These are phyloP conservation scores for Trichoplusia ni DNA, from an alignment of 1,140 invertebrate species.

Conservation along the genomic window DNA sequence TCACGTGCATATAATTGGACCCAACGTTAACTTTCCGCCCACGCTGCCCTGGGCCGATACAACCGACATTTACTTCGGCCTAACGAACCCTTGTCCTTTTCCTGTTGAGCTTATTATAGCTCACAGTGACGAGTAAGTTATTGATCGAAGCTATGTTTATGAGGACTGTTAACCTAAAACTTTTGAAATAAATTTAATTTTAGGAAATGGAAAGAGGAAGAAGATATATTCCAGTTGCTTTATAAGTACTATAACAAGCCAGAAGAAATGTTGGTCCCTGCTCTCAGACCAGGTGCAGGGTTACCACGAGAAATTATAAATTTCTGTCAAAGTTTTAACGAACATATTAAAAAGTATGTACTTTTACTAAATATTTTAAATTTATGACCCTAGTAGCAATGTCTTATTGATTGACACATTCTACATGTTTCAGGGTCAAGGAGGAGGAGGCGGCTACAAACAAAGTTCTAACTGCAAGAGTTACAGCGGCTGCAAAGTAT, in stretches of 20 bases:
- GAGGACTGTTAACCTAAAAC: too few species aligned
- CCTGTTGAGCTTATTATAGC: conserved; percentile 73
- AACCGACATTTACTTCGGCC: conserved; percentile 65
- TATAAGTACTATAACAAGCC: conserved; percentile 72
- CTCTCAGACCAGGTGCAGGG: conserved; percentile 57
- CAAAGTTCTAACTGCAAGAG: not conserved
- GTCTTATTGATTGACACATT: too few species aligned
- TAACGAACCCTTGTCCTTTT: conserved; percentile 74
- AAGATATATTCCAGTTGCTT: conserved; percentile 65
- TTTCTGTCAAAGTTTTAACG: conserved; percentile 58
- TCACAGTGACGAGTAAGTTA: conserved; percentile 70
- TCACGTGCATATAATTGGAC: conserved; percentile 67
- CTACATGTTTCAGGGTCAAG: conserved; percentile 46
- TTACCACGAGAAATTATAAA: conserved; percentile 55
- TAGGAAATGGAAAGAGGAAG: conserved; percentile 73
- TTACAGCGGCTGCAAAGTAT: conserved; percentile 44
- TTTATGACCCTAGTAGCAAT: too few species aligned
- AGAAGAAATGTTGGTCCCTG: conserved; percentile 68
- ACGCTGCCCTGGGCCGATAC: conserved; percentile 71
- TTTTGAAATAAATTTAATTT: conserved; percentile 29
- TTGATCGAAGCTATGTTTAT: too few species aligned
- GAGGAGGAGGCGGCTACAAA: conserved; percentile 52
- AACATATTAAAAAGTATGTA: conserved; percentile 58
- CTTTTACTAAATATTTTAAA: too few species aligned
- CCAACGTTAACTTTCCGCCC: conserved; percentile 61